Evolutionary conservation across 2,113 vertebrate species (phyloP), one percentile per base, ranked within the genome.

Genomic region (Xyrauchen texanus): DNA sequence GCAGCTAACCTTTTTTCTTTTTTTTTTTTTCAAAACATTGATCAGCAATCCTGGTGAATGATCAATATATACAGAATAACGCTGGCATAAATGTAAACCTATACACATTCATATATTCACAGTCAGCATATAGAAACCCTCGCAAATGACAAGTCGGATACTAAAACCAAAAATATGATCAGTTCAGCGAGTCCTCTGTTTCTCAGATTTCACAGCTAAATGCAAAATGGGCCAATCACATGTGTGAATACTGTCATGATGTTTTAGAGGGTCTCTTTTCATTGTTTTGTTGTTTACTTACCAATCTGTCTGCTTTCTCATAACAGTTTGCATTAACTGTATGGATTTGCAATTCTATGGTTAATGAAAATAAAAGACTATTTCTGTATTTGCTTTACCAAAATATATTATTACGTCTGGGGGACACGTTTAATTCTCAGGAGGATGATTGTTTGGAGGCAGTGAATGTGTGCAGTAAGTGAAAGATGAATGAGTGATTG

Each of bases 41-140:
- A 73, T 73, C 70, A 47, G 70, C n/a, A 21, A 16, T 21, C 70
- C 70, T 47, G 70, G 70, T 73, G 70, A 60, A n/a, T 46, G 42
- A 73, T 73, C 70, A 47, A 73, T 73, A 16, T n/a, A 4, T 73
- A 60, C 45, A 61, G 55, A 73, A 73, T 73, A 61, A 73, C 7
- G 55, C 70, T 47, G 70, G 42, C 4, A 0, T 4, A 8, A 58
- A 60, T 73, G 44, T 47, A 61, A 73, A 73, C n/a, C 3, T 34
- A 58, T 45, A 71, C 47, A 69, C 13, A 16, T 46, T 51, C 8
- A 49, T 67, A 15, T 46, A 72, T 61, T 61, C 55, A 72, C 55
- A 58, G 55, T 4, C 55, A 58, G 4, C n/a, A 58, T 58, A 15
- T n/a, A 58, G 21, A 34, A 34, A 34, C 21, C 21, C 21, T 34